Evolutionary conservation across 2,797 vertebrate species (phyloP).

Genomic region (Strix occidentalis): DNA sequence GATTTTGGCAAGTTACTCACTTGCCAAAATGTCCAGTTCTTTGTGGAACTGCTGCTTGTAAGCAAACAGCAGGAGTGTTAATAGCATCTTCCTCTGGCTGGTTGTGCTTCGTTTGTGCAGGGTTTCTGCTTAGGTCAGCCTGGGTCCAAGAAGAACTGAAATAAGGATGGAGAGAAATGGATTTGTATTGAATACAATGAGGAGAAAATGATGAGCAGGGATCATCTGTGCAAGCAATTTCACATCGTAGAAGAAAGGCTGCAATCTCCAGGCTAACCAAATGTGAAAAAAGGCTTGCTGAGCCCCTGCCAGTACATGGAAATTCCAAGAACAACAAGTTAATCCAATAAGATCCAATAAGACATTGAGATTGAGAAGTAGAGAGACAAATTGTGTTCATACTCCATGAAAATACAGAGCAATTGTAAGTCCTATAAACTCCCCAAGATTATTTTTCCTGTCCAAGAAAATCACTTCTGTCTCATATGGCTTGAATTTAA

Average conservation of each 20-base stretch:
- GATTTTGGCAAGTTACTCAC: neutral
- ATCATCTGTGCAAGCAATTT: neutral
- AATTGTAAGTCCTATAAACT: conserved; percentile 61
- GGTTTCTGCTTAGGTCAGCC: neutral
- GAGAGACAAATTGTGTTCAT: conserved; percentile 63
- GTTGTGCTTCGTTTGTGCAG: neutral
- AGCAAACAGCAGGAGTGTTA: neutral
- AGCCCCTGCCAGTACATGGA: conserved; percentile 17
- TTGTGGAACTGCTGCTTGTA: neutral
- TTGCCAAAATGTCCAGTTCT: neutral
- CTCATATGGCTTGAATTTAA: conserved; percentile 68
- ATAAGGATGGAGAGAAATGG: neutral
- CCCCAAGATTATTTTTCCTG: conserved; percentile 54
- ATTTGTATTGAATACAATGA: neutral
- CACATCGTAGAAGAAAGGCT: neutral
- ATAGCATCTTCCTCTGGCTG: neutral
- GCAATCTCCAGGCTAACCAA: conserved; percentile 22
- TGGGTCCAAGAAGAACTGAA: neutral
- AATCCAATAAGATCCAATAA: conserved; percentile 66
- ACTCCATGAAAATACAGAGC: conserved; percentile 56
- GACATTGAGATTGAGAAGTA: conserved; percentile 48
- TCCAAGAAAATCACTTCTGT: conserved; percentile 66
- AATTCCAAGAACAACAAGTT: conserved; percentile 68
- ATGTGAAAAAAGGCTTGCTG: conserved; percentile 36
- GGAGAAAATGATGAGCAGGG: neutral